Conservation (phyloP, 23 tunicate species). For the Oikopleura vanhoeffeni region DNA sequence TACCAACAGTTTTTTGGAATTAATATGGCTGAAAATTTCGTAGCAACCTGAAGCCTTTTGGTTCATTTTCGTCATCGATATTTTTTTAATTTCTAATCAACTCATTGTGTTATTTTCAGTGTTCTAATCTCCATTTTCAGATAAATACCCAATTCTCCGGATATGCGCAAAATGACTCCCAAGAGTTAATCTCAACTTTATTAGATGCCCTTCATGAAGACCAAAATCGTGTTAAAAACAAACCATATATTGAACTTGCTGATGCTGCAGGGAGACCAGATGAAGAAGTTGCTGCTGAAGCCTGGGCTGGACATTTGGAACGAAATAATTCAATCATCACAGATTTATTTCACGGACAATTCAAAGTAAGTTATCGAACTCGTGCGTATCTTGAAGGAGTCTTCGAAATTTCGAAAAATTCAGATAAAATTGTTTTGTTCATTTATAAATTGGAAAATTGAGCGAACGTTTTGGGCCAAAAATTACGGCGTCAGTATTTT, state of each 20-base stretch:
- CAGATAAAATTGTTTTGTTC: too few relatives aligned
- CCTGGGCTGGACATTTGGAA: conserved; percentile 48
- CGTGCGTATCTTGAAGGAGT: too few relatives aligned
- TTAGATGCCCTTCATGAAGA: conserved; percentile 86
- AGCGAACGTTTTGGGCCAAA: too few relatives aligned
- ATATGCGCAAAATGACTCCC: conserved; percentile 85
- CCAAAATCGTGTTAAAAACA: conserved; percentile 39
- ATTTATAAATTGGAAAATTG: too few relatives aligned
- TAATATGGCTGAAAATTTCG: too few relatives aligned
- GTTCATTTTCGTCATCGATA: too few relatives aligned
- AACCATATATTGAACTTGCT: conserved; percentile 65
- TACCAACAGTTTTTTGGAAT: too few relatives aligned
- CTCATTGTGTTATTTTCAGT: not conserved
- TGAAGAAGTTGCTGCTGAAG: conserved; percentile 25
- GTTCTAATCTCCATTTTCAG: not conserved
- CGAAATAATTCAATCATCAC: conserved; percentile 54
- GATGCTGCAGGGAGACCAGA: conserved; percentile 52
- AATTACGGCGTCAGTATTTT: too few relatives aligned
- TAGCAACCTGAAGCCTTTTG: too few relatives aligned
- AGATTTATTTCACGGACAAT: conserved; percentile 45
- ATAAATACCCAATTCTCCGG: conserved; percentile 43
- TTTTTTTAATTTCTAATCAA: too few relatives aligned
- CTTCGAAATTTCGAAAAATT: too few relatives aligned
- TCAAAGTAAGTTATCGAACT: too few relatives aligned
- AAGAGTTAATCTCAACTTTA: conserved; percentile 50